Evolutionary conservation across 2,797 vertebrate species (phyloP).

Genomic region (Rhinophrynus dorsalis): DNA sequence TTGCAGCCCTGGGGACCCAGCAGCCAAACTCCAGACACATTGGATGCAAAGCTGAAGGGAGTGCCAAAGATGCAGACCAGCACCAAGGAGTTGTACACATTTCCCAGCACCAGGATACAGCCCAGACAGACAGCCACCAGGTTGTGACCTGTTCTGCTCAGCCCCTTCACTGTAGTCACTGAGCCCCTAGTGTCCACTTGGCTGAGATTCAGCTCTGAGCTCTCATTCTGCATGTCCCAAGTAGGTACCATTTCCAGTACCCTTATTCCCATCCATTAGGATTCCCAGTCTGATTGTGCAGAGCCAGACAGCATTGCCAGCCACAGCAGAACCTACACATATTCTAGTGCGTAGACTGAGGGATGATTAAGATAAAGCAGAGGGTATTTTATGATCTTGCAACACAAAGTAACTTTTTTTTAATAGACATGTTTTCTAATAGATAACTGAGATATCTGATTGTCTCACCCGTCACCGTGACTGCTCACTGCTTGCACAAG

Average conservation of each 20-base stretch:
- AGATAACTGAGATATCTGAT: no score
- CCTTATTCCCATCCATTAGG: not conserved
- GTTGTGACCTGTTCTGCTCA: slow-evolving; percentile 69
- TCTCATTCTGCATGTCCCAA: slow-evolving; percentile 15
- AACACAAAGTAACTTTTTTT: no score
- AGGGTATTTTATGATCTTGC: no score
- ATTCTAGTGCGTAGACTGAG: not conserved
- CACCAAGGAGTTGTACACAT: slow-evolving; percentile 82
- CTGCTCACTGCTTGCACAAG: no score
- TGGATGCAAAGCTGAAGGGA: slow-evolving; percentile 84
- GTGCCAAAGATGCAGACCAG: slow-evolving; percentile 82
- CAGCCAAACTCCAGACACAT: slow-evolving; percentile 79
- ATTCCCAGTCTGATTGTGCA: not conserved
- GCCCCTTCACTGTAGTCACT: not conserved
- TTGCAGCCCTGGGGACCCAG: slow-evolving; percentile 82
- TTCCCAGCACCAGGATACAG: slow-evolving; percentile 78
- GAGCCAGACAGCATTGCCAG: not conserved
- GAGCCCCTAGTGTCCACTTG: not conserved
- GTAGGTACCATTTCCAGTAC: not conserved
- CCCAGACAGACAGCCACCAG: slow-evolving; percentile 81
- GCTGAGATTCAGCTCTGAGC: slow-evolving; percentile 1
- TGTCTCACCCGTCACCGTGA: no score
- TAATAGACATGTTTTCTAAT: no score
- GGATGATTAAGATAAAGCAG: not conserved
- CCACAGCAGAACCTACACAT: not conserved